Base-by-base conservation (phyloP, 2,888 invertebrate genomes). In the Furcula furcula region DNA sequence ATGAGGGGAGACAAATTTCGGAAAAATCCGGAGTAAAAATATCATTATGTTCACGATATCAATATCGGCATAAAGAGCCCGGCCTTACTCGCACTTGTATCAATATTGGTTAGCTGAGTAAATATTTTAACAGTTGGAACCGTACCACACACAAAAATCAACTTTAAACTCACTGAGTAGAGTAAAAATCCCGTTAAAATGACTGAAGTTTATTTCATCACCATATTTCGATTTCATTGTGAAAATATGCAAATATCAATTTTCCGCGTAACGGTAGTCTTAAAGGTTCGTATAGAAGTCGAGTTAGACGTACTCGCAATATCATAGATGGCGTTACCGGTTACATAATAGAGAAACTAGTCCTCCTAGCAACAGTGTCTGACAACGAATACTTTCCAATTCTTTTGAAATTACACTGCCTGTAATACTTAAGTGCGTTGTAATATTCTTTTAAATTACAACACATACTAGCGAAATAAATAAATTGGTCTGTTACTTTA, bases 311-410 rank as follows among this genome's bases (percentile, higher is more conserved):
- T 44, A 2, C 0, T 5, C 4, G 4, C 10, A 1, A 5, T 25
- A 19, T 34, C 45, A 56, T 12, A 79, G 78, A 73, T 77, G 78
- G 71, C 76, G 67, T 19, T 62, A 46, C 40, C 13, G 2, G 64
- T 50, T 16, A 5, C 30, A 10, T 9, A 13, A 29, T 26, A 29
- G n/a, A 20, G 4, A 15, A 43, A 35, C 29, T 19, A 6, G 25
- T 32, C 14, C 37, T 40, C 62, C 22, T 64, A 35, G 65, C 58
- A 67, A 68, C 67, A 62, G 28, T n/a, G n/a, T n/a, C n/a, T n/a
- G n/a, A 29, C 31, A 45, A 35, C 13, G 31, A 42, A 45, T 55
- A 39, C 43, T 45, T 50, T 46, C 42, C 38, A 46, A 46, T 46
- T 47, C 34, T 44, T 48, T 51, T 35, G 38, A 50, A 51, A 53